Conservation (phyloP, 2,888 invertebrate species). For the Eristalinus aeneus region DNA sequence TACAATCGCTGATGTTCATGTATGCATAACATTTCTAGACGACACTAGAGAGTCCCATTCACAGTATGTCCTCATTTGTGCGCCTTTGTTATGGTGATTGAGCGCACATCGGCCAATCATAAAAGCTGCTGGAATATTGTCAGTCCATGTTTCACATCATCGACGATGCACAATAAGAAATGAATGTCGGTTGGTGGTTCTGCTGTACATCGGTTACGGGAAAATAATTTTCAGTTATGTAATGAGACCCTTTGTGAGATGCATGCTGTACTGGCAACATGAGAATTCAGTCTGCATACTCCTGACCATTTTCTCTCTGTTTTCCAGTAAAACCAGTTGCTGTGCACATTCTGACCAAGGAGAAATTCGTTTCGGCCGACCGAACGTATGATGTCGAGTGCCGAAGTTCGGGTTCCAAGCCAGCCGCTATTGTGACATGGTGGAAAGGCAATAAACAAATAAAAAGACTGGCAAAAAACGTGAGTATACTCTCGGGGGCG, state of each 20-base stretch:
- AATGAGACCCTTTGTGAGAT: constrained; percentile 57
- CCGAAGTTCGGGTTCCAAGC: constrained; percentile 91
- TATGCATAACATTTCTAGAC: constrained; percentile 37
- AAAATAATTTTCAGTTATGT: constrained; percentile 35
- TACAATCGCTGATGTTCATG: constrained; percentile 49
- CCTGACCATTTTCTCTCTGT: constrained; percentile 10
- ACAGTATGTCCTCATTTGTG: constrained; percentile 59
- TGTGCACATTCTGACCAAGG: constrained; percentile 91
- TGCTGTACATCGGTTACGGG: constrained; percentile 20
- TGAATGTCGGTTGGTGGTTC: not conserved
- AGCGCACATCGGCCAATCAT: constrained; percentile 50
- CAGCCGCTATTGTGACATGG: constrained; percentile 93
- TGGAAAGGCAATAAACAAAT: constrained; percentile 92
- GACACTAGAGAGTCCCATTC: constrained; percentile 42
- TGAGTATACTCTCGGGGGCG: constrained; percentile 81
- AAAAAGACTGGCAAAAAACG: constrained; percentile 90
- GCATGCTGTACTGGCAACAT: not conserved
- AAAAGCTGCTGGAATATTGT: constrained; percentile 41
- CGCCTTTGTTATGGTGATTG: constrained; percentile 66
- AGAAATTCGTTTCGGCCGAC: constrained; percentile 91
- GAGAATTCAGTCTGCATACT: not conserved
- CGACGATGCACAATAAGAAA: not conserved
- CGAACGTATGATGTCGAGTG: constrained; percentile 94
- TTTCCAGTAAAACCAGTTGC: constrained; percentile 91
- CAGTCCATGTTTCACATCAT: constrained; percentile 19